Conservation (phyloP, 2,113 vertebrate species). For the Stigmatopora nigra region DNA sequence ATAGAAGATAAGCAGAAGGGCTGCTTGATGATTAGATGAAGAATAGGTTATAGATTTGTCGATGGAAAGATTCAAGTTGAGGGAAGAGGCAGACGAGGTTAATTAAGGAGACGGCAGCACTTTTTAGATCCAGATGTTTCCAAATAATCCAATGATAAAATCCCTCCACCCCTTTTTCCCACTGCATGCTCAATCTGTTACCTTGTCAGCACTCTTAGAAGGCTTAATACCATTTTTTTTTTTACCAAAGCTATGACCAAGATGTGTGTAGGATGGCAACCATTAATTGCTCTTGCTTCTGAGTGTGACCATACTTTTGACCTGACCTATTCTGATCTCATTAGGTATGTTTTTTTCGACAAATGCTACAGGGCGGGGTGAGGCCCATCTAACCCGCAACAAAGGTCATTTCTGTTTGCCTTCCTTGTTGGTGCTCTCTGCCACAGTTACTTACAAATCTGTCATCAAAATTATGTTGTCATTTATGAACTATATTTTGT, state of each 20-base stretch:
- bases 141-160: conserved; percentile 48
- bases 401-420: conserved; percentile 22
- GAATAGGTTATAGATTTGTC: conserved; percentile 13
- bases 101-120: conserved; percentile 44
- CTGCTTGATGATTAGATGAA: conserved; percentile 2
- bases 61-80: conserved; percentile 9
- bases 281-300: conserved; percentile 12
- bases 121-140: conserved; percentile 62
- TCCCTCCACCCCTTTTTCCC: conserved; percentile 7
- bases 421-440: background rate
- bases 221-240: conserved; percentile 35
- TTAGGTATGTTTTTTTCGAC: conserved; percentile 40
- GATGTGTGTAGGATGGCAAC: conserved; percentile 21
- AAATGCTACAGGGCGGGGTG: conserved; percentile 29
- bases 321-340: conserved; percentile 48
- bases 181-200: conserved; percentile 38
- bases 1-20: conserved; percentile 16
- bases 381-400: conserved; percentile 34
- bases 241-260: conserved; percentile 41
- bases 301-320: conserved; percentile 29
- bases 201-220: conserved; percentile 37
- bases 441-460: conserved; percentile 3
- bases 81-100: conserved; percentile 33
- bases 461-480: no score
- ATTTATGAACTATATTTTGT: no score